A percentile compares a stretch with the other conserved stretches of the same genome.
Conservation (phyloP, 2,888 invertebrate genomes). For the Lasioglossum pauxillum region DNA sequence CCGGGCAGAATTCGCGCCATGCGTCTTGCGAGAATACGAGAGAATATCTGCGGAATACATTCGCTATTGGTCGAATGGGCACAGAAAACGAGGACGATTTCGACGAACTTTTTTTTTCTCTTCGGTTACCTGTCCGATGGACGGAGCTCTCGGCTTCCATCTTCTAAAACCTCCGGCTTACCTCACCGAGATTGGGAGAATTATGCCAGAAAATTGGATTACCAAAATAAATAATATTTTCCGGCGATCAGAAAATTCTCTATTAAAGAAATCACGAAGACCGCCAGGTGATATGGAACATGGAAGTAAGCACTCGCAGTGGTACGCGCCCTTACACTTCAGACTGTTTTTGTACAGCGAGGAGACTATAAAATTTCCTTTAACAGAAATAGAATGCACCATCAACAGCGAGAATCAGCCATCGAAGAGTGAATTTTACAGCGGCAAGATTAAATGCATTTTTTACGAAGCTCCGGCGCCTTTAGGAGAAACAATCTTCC, state of each 20-base stretch:
- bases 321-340: neutral
- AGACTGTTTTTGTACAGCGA: neutral
- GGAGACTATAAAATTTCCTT: neutral
- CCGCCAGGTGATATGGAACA: neutral
- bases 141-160: neutral
- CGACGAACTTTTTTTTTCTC: conserved; percentile 3
- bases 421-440: neutral
- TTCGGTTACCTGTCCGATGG: neutral
- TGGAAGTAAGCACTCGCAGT: neutral
- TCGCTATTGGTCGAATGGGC: neutral
- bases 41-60: neutral
- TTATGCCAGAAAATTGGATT: neutral
- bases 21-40: neutral
- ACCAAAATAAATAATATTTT: no score
- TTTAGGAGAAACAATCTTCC: neutral
- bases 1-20: conserved; percentile 23
- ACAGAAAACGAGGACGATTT: neutral
- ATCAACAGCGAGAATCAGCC: neutral
- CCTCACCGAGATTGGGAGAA: neutral
- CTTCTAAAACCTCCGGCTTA: neutral
- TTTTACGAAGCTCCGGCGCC: neutral
- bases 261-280: neutral
- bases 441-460: neutral
- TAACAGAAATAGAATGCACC: neutral
- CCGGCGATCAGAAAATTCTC: neutral